Evolutionary conservation across 2,797 vertebrate species (phyloP), one percentile per base, ranked within the genome.

Genomic region (Dryobates pubescens): DNA sequence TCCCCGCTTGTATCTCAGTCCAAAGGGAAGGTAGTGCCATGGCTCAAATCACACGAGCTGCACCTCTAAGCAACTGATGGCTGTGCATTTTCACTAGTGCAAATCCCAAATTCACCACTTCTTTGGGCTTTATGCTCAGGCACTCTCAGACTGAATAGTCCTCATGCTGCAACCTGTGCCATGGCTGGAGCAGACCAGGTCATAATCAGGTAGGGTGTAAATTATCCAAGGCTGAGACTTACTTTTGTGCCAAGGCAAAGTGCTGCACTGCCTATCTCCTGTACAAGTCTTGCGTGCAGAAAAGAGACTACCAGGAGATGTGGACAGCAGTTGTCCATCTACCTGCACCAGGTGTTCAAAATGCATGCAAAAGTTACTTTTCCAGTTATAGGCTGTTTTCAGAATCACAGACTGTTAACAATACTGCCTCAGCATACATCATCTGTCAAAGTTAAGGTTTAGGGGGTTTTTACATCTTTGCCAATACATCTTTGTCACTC

Each of bases 91-190:
- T 13, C 71, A 27, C 18, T 16, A 59, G 24, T 2, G 5, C 61
- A 86, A 32, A 57, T 5, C 41, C 61, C 34, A 9, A 6, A 7
- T 14, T 47, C 64, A 56, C 12, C 53, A 2, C 53, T 82, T 11
- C 3, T 27, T 77, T 27, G 38, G 26, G 20, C 51, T 13, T 43
- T 36, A 43, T 26, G 63, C 38, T 65, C 8, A 4, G 53, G 57
- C 30, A 36, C 49, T 19, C 14, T 7, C 36, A 23, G 8, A 8
- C 30, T 13, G 12, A 67, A 29, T 0, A 18, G 7, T 11, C 43
- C n/a, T 67, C 70, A 30, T 2, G 0, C n/a, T 20, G 5, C 36
- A 58, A 69, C 26, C 0, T 3, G 36, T 54, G 62, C 15, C 62
- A 22, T 27, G n/a, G 56, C 20, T 30, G 19, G 43, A 90, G 59